Conservation (phyloP, 2,797 vertebrate species). For the Anas acuta region DNA sequence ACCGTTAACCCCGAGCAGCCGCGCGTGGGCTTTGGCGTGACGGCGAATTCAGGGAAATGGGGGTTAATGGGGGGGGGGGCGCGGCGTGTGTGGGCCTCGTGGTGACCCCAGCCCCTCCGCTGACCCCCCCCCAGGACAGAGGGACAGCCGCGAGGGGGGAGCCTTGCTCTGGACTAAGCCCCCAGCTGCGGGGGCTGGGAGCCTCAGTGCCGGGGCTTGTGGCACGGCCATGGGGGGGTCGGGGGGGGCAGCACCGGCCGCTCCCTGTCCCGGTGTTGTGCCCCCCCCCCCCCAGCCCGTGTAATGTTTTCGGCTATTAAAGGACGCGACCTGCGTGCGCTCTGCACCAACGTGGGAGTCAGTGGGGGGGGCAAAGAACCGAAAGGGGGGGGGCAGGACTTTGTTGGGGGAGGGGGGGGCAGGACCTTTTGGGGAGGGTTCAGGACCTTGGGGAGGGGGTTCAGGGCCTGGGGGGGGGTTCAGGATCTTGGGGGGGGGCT, state of each 20-base stretch:
- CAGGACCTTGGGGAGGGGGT: no score
- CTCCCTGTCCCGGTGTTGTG: not conserved
- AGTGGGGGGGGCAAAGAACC: not conserved
- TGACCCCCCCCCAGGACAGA: not conserved
- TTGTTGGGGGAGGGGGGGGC: no score
- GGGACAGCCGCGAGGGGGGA: not conserved
- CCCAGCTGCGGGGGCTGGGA: not conserved
- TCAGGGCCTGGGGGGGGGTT: no score
- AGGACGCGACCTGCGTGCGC: not conserved
- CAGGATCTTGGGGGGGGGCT: no score
- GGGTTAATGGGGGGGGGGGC: not conserved
- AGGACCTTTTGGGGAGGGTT: no score
- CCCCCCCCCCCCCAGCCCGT: not conserved
- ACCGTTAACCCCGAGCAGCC: not conserved
- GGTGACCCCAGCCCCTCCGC: not conserved
- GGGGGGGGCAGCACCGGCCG: not conserved
- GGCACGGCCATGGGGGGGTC: no score
- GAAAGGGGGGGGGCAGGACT: no score
- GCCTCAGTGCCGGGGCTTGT: no score
- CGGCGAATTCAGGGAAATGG: not conserved
- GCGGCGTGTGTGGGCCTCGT: not conserved
- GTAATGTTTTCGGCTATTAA: conserved; percentile 15
- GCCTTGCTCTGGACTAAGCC: no score
- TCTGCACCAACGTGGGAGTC: not conserved
- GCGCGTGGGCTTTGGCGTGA: not conserved